Evolutionary conservation across 2,888 invertebrate genomes (phyloP).

Genomic region (Ormyrus rosae): DNA sequence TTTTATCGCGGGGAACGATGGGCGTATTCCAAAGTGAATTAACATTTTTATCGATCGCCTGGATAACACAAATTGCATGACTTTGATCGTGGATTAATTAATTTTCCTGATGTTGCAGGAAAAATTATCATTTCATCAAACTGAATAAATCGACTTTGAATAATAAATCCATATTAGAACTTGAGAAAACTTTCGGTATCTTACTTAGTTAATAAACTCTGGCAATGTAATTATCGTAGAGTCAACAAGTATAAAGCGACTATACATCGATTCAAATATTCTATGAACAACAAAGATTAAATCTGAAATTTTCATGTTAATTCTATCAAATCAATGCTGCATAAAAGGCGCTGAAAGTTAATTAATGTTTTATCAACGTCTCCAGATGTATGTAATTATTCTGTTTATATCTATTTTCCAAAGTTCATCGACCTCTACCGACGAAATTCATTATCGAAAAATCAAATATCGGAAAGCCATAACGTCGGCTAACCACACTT

Average conservation of each 20-base stretch:
- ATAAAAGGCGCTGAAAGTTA: too few species aligned
- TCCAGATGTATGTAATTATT: too few species aligned
- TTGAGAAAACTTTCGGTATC: slow-evolving; percentile 31
- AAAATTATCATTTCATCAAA: slow-evolving; percentile 49
- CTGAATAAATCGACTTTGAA: slow-evolving; percentile 38
- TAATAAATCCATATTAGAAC: slow-evolving; percentile 44
- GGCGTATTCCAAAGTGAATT: slow-evolving; percentile 26
- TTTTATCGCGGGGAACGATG: slow-evolving; percentile 47
- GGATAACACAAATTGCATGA: slow-evolving; percentile 32
- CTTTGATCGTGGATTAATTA: slow-evolving; percentile 50
- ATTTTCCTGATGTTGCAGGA: slow-evolving; percentile 29
- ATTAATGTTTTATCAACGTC: too few species aligned
- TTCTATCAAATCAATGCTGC: too few species aligned
- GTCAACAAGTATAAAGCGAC: not conserved
- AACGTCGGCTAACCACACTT: not conserved
- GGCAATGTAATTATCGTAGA: slow-evolving; percentile 14
- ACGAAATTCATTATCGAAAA: not conserved
- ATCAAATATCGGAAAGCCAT: not conserved
- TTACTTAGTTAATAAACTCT: slow-evolving; percentile 16
- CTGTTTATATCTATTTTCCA: too few species aligned
- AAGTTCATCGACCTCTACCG: not conserved
- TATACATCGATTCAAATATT: too few species aligned
- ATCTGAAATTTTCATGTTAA: too few species aligned
- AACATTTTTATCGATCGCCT: slow-evolving; percentile 50
- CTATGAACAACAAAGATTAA: too few species aligned